phyloP scores from a whole-genome alignment of 2,113 vertebrate genomes.

The mouse (Mus musculus) region GRCm39 chr1:94432001-94432500 shows the following conservation, averaged over 20 bases:
- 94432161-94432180: slow-evolving; percentile 28
- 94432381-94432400: background rate
- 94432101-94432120: slow-evolving; percentile 42
- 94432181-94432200: background rate
- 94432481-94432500: background rate
- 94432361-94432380: slow-evolving; percentile 21
- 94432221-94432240: slow-evolving; percentile 30
- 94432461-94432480: background rate
- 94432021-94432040: background rate
- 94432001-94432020: slow-evolving; percentile 57
- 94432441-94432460: background rate
- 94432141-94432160: background rate
- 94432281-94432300: background rate
- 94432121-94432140: slow-evolving; percentile 29
- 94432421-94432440: background rate
- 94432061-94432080: slow-evolving; percentile 41
- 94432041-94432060: slow-evolving; percentile 59
- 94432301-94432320: background rate
- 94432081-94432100: slow-evolving; percentile 64
- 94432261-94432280: background rate
- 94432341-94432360: background rate
- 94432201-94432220: background rate
- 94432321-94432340: background rate
- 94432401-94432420: slow-evolving; percentile 6
- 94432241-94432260: slow-evolving; percentile 43